Base-by-base conservation (phyloP, 2,888 invertebrate genomes). In the Zygaena filipendulae region DNA sequence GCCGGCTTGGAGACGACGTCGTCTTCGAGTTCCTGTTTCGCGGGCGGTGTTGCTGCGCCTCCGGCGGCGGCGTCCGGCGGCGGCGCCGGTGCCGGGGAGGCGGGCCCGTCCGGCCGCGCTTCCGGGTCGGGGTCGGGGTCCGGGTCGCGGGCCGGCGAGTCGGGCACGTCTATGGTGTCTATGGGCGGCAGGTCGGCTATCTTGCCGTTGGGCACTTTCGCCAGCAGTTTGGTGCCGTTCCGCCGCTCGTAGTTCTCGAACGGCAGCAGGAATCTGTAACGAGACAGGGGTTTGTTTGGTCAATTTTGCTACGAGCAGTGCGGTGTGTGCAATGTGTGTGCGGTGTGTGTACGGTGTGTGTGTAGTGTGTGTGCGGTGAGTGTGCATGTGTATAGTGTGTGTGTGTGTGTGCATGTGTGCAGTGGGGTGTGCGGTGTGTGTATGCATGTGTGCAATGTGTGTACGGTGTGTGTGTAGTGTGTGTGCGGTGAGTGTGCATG, bases 181-280 rank as follows among this genome's bases (percentile, higher is more conserved):
- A 67, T 59, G 3, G 63, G 49, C 0, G 58, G 57, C 9, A 46
- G 45, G 10, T 39, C 40, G 1, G 45, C 51, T 0, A 53, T 3
- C 9, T 49, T 50, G 0, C 70, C 79, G 59, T 59, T 81, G 43
- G 35, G 52, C 47, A 36, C 43, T 61, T 67, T 61, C 66, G 29
- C 47, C 51, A 30, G 58, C 52, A 39, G 20, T n/a, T 52, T 61
- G 0, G 38, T 27, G 2, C 62, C 58, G 32, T 56, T 59, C 59
- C 84, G 36, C 56, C 83, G 55, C 62, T 84, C 59, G 79, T 79
- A 62, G 68, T 82, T 61, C 68, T 90, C 89, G 48, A 83, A 87
- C 0, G 87, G 82, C n/a, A 89, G 62, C 9, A 90, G 69, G 49
- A 85, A 84, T 48, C 89, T 89, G 16, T 16, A 16, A 16, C 4